phyloP scores from a whole-genome alignment of 2,888 invertebrate species.

The Augiades crinisus region DNA sequence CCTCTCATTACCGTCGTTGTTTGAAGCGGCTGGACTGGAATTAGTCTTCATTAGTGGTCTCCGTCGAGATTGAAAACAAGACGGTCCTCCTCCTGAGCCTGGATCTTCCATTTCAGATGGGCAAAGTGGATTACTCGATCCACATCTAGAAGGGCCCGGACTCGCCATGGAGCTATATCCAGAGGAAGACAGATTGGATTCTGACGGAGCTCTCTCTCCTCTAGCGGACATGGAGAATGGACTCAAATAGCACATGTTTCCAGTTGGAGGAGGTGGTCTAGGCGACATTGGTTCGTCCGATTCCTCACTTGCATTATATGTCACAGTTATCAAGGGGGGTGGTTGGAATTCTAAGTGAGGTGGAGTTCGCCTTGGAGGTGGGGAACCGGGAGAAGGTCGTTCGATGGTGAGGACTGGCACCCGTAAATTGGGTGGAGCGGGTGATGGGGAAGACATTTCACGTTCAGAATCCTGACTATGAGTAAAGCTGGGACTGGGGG shows the following conservation, averaged over 20 bases:
- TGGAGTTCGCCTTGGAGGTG: conserved; percentile 82
- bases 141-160: conserved; percentile 90
- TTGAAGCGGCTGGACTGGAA: conserved; percentile 70
- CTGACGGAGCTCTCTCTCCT: conserved; percentile 88
- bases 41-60: conserved; percentile 84
- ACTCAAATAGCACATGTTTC: conserved; percentile 87
- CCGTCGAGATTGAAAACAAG: conserved; percentile 79
- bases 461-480: conserved; percentile 73
- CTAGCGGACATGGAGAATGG: conserved; percentile 88
- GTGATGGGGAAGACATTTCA: conserved; percentile 66
- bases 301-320: conserved; percentile 89
- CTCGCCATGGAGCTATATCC: conserved; percentile 94
- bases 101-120: conserved; percentile 89
- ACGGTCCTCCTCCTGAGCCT: conserved; percentile 80
- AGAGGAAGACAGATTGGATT: conserved; percentile 91
- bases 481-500: conserved; percentile 70
- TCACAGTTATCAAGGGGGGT: conserved; percentile 87
- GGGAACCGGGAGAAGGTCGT: conserved; percentile 85
- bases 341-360: conserved; percentile 84
- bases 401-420: conserved; percentile 85
- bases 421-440: conserved; percentile 74
- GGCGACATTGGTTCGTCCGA: conserved; percentile 88
- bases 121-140: conserved; percentile 90
- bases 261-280: conserved; percentile 76
- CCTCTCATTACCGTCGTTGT: conserved; percentile 71